These are phyloP conservation scores for Smutsia gigantea DNA, from an alignment of 2,797 vertebrate species.

Conservation along the genomic window DNA sequence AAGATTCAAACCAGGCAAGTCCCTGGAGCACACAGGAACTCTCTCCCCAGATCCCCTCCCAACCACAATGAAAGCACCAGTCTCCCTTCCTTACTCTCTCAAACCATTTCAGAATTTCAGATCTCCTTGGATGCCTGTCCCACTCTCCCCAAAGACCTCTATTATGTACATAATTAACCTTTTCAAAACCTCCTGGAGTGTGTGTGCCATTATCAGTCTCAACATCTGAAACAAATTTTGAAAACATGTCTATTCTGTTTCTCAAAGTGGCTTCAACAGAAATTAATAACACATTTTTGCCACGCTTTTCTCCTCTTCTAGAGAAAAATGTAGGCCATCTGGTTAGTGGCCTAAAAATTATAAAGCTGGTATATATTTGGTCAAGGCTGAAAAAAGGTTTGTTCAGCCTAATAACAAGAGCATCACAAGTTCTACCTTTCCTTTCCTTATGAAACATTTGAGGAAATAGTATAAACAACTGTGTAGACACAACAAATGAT, in stretches of 20 bases:
- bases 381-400: not conserved
- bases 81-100: not conserved
- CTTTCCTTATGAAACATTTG: constrained; percentile 13
- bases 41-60: not conserved
- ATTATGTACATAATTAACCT: not conserved
- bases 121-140: not conserved
- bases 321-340: constrained; percentile 39
- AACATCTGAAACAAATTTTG: constrained; percentile 20
- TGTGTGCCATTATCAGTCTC: not conserved
- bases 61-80: not conserved
- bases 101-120: constrained; percentile 16
- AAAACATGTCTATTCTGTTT: not conserved
- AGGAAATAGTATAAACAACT: not conserved
- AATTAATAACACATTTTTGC: not conserved
- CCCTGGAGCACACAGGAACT: not conserved
- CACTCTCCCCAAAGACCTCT: not conserved
- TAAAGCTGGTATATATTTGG: constrained; percentile 21
- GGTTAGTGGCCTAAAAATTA: constrained; percentile 20
- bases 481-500: not conserved
- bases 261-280: not conserved
- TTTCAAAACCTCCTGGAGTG: not conserved
- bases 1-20: not conserved
- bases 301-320: not conserved
- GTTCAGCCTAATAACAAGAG: constrained; percentile 14
- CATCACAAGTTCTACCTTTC: not conserved